A percentile compares a stretch with the other conserved stretches of the same genome.
Conservation (phyloP, 2,113 vertebrate genomes). For the Fulmarus glacialis region DNA sequence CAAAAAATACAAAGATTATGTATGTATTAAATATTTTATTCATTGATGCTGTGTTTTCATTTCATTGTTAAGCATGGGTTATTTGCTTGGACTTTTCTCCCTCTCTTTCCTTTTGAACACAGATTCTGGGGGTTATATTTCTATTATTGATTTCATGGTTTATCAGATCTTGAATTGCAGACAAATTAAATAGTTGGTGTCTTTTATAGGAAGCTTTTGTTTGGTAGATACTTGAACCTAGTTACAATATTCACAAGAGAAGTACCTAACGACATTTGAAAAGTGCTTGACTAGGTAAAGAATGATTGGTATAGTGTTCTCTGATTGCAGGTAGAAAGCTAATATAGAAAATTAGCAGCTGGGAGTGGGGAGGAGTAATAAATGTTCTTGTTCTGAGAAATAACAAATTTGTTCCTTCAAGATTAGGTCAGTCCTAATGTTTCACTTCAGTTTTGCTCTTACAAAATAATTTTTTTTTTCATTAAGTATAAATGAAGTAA, state of each 20-base stretch:
- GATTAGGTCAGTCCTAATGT: not conserved
- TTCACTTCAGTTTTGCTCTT: not conserved
- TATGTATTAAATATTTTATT: not conserved
- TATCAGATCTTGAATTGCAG: conserved; percentile 1
- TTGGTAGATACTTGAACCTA: not conserved
- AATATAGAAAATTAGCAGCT: not conserved
- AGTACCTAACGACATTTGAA: not conserved
- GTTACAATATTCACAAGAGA: not conserved
- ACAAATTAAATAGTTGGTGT: not conserved
- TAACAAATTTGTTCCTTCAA: not conserved
- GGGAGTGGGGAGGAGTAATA: not conserved
- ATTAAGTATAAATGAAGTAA: not conserved
- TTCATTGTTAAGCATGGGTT: not conserved
- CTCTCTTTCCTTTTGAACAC: not conserved
- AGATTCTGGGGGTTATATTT: not conserved
- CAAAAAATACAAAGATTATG: conserved; percentile 19
- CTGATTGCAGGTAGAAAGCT: not conserved
- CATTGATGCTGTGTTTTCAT: not conserved
- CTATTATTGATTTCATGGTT: not conserved
- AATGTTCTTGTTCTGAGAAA: not conserved
- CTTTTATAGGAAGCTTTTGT: not conserved
- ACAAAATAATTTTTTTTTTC: not conserved
- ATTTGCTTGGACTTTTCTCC: not conserved
- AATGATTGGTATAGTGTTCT: not conserved
- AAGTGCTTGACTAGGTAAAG: not conserved